phyloP scores from a whole-genome alignment of 2,113 vertebrate genomes.

The Daboia siamensis region DNA sequence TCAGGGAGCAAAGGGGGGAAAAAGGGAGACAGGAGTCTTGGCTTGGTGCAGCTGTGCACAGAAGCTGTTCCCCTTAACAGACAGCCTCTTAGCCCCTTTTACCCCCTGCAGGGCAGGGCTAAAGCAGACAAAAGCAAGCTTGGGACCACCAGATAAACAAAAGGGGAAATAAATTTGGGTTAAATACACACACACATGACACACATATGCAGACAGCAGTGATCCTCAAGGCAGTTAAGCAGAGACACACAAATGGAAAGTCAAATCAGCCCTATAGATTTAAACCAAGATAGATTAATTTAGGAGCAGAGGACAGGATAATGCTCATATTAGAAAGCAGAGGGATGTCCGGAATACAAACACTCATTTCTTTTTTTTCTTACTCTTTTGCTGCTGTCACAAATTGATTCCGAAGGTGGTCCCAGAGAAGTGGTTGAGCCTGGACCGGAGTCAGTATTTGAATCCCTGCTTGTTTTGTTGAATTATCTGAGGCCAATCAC shows the following conservation, averaged over 20 bases:
- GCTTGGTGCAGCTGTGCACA: slow-evolving; percentile 59
- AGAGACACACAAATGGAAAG: background rate
- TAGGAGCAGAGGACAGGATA: background rate
- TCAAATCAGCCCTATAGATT: background rate
- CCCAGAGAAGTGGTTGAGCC: background rate
- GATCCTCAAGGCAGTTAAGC: background rate
- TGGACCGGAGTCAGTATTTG: background rate
- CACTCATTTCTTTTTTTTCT: background rate
- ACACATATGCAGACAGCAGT: background rate
- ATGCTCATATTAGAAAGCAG: background rate
- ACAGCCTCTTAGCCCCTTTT: background rate
- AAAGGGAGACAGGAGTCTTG: slow-evolving; percentile 18
- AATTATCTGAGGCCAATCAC: background rate
- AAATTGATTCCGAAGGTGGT: background rate
- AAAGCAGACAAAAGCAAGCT: background rate
- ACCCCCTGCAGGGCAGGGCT: background rate
- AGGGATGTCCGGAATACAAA: background rate
- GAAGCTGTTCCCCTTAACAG: slow-evolving; percentile 33
- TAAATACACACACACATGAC: background rate
- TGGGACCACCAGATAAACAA: slow-evolving; percentile 3
- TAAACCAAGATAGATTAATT: background rate
- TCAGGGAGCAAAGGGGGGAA: slow-evolving; percentile 41
- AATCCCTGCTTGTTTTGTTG: background rate
- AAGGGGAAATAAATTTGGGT: slow-evolving; percentile 4
- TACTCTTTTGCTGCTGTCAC: background rate